Percentiles rank a stretch among this genome's conserved stretches.
phyloP scores from a whole-genome alignment of 2,888 invertebrate species.

The Coleophora flavipennella region DNA sequence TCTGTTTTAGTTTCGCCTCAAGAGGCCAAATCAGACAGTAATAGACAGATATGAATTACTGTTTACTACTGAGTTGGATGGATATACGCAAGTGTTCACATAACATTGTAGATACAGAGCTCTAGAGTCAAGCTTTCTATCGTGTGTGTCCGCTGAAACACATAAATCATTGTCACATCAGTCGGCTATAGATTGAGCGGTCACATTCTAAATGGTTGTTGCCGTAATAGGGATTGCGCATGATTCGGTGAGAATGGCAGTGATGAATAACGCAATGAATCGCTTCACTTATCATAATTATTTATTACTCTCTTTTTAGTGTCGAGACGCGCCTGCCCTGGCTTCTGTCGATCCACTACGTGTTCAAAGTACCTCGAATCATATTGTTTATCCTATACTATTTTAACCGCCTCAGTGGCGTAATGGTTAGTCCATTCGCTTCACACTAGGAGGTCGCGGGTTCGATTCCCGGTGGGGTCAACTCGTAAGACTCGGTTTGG shows the following conservation, averaged over 20 bases:
- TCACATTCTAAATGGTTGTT: constrained; percentile 19
- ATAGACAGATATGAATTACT: constrained; percentile 18
- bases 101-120: constrained; percentile 29
- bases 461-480: no score
- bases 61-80: constrained; percentile 3
- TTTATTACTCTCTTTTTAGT: no score
- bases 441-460: no score
- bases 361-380: no score
- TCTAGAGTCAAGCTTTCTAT: no score
- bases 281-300: neutral
- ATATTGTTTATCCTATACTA: no score
- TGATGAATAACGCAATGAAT: constrained; percentile 12
- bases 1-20: neutral
- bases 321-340: no score
- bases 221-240: constrained; percentile 13
- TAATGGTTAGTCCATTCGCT: no score
- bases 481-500: no score
- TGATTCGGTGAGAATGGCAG: constrained; percentile 8
- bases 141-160: constrained; percentile 2
- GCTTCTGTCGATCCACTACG: no score
- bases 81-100: constrained; percentile 24
- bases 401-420: no score
- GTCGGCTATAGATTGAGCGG: constrained; percentile 22
- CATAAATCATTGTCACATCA: constrained; percentile 47
- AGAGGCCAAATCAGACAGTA: constrained; percentile 12